Evolutionary conservation across 2,113 vertebrate genomes (phyloP), one percentile per base, ranked within the genome.

Genomic region (Tenebrosternarchus preto): DNA sequence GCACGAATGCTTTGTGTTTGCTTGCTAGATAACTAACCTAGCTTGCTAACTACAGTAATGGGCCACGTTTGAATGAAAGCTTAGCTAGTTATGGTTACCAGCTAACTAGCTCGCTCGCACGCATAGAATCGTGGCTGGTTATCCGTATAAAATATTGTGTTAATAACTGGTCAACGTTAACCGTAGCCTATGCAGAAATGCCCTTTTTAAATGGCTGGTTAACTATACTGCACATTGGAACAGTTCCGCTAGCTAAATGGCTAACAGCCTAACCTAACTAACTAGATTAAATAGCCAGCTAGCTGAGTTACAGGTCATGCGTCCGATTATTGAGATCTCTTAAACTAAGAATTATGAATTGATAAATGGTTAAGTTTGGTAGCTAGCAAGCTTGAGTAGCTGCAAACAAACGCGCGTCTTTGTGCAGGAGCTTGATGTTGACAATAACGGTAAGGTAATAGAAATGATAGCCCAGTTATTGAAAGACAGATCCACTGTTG

Each of bases 401-500:
- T 9, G 11, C 39, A 46, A 46, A 46, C 8, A 9, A 46, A 46
- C 39, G 2, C 15, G 43, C 43, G 9, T 50, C 9, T 50, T 50
- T 12, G 43, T 15, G 43, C 43, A 15, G 12, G 12, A 70, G 29
- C 29, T 64, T 29, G 60, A 27, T 80, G 73, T 33, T 81, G 76
- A 64, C 25, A 63, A 53, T 39, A 16, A 50, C 43, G 43, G 3
- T 2, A 55, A 17, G 29, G 24, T 56, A 78, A 81, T 36, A 27
- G 73, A 77, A 71, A 66, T 66, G 71, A 39, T 31, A 72, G 36
- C 6, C 57, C 17, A 9, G 19, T 59, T 2, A 39, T 25, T 70
- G 50, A 67, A 55, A 61, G 55, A 33, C 71, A 55, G 59, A 17
- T 68, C 33, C 59, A 8, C 80, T 83, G 85, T 86, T 84, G 85